Evolutionary conservation across 2,113 vertebrate species (phyloP), one percentile per base, ranked within the genome.

Genomic region (Carassius carassius): DNA sequence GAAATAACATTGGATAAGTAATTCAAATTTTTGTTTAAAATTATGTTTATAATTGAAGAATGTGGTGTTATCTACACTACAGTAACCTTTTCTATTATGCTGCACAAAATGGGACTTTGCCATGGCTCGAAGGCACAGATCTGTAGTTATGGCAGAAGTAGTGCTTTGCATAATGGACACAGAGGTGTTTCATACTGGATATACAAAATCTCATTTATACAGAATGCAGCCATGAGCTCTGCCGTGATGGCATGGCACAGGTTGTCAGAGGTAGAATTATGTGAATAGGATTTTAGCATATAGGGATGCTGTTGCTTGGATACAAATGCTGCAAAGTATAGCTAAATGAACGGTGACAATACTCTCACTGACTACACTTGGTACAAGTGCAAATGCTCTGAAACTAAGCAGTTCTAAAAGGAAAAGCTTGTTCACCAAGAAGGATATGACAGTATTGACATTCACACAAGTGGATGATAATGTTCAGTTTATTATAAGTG

Each of bases 241-340:
- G 17, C 32, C 1, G 67, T 21, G 32, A 19, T 70, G 67, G 56
- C 21, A 60, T 58, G 5, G 65, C 29, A 37, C 8, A 11, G 32
- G 32, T 37, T 5, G 67, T 70, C 67, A 37, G 49, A 87, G 60
- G 72, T 84, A 60, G 56, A 80, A 78, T 81, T 79, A 67, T 29
- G 69, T 25, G 29, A 29, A 2, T 29, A 29, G 29, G 29, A 29
- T 29, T 29, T 29, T 29, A 29, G 29, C 29, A 63, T 44, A 63
- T 29, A 62, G n/a, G 41, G 62, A 63, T 84, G 23, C 47, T 67
- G 86, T 87, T 87, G 82, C 86, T 87, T 81, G 67, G 86, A 54
- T 84, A 84, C 85, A 11, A 69, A 83, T 32, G 67, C 75, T 63
- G 81, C 41, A 62, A 83, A 60, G 63, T 35, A 41, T 41, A 81